These are phyloP conservation scores for Galerucella nymphaeae DNA, from an alignment of 2,888 invertebrate species.

Conservation along the genomic window DNA sequence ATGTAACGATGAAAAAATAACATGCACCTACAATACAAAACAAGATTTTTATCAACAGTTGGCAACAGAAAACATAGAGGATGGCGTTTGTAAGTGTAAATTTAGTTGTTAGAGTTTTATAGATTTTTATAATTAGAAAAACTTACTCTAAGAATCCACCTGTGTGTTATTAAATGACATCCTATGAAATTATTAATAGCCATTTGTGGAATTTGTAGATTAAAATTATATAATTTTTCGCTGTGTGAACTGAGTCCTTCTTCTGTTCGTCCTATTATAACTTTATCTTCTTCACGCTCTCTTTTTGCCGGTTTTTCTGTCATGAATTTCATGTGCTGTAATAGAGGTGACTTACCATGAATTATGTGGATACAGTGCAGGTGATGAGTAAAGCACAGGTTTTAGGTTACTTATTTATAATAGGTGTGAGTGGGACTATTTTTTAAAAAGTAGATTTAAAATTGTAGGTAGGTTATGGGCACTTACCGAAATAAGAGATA, in stretches of 20 bases:
- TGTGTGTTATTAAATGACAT: constrained; percentile 5
- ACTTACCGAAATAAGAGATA: not conserved
- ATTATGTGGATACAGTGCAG: too few species aligned
- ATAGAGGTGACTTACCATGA: not conserved
- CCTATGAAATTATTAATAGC: not conserved
- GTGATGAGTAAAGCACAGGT: too few species aligned
- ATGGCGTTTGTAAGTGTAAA: too few species aligned
- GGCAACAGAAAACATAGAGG: too few species aligned
- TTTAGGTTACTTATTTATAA: too few species aligned
- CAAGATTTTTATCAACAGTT: not conserved
- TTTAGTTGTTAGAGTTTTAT: too few species aligned
- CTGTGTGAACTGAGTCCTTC: not conserved
- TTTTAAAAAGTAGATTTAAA: not conserved
- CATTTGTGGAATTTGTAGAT: not conserved
- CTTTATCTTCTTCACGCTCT: not conserved
- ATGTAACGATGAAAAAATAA: not conserved
- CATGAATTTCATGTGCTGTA: constrained; percentile 1
- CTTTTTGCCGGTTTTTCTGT: not conserved
- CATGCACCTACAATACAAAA: not conserved
- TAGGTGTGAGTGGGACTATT: too few species aligned
- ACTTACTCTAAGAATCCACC: constrained; percentile 8
- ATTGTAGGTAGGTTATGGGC: not conserved
- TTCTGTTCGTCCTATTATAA: not conserved
- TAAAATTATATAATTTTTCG: constrained; percentile 4
- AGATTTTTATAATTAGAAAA: too few species aligned